Percentiles rank a stretch among this genome's conserved stretches.
phyloP scores from a whole-genome alignment of 2,888 invertebrate genomes.

The Drosophila koepferae region DNA sequence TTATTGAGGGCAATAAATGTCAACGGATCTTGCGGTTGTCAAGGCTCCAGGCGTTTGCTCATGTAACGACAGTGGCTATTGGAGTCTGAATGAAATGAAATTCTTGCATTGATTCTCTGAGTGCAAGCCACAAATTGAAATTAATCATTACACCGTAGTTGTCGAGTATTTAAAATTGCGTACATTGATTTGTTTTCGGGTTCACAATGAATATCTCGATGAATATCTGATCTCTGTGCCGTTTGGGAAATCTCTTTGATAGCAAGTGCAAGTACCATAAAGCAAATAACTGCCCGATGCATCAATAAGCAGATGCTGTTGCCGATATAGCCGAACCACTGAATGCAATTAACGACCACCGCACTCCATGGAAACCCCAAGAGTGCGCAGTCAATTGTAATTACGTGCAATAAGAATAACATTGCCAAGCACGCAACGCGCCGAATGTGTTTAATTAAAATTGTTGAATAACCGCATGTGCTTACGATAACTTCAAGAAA shows the following conservation, averaged over 20 bases:
- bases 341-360: constrained; percentile 30
- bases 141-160: background rate
- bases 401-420: constrained; percentile 30
- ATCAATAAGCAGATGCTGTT: constrained; percentile 4
- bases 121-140: background rate
- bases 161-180: too few relatives aligned
- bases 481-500: background rate
- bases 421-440: background rate
- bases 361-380: constrained; percentile 18
- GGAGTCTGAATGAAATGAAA: background rate
- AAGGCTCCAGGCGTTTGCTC: background rate
- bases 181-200: background rate
- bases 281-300: background rate
- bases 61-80: background rate
- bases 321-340: constrained; percentile 11
- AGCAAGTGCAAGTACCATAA: background rate
- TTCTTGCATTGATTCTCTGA: background rate
- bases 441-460: constrained; percentile 30
- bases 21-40: constrained; percentile 53
- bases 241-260: background rate
- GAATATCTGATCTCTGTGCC: background rate
- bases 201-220: background rate
- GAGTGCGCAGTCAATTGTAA: constrained; percentile 28
- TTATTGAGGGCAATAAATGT: constrained; percentile 76
- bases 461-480: constrained; percentile 24